Evolutionary conservation across 2,797 vertebrate genomes (phyloP).

Genomic region (Furcifer pardalis): DNA sequence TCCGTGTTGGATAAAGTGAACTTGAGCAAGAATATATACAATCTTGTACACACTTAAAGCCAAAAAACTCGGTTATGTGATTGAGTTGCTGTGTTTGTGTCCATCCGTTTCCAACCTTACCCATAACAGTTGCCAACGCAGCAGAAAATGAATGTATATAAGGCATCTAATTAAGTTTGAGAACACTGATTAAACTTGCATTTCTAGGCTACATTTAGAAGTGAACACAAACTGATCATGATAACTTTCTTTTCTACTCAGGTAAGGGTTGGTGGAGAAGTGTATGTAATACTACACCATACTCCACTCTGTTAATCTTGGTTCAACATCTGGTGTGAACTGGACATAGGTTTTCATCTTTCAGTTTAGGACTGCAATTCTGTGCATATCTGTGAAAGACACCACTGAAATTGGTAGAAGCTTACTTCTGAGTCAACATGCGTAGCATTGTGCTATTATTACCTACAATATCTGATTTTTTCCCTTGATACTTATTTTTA

Average conservation of each 20-base stretch:
- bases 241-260: not conserved
- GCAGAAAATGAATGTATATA: not conserved
- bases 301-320: not conserved
- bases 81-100: not conserved
- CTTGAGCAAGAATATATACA: not conserved
- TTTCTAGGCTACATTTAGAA: not conserved
- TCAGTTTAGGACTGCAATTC: not conserved
- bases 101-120: not conserved
- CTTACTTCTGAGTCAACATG: not conserved
- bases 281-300: not conserved
- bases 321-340: not conserved
- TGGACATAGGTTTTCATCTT: not conserved
- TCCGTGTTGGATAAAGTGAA: constrained; percentile 42
- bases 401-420: not conserved
- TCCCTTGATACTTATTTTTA: constrained; percentile 37
- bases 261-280: not conserved
- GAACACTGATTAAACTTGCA: not conserved
- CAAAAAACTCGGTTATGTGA: not conserved
- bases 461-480: constrained; percentile 37
- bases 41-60: not conserved
- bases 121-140: not conserved
- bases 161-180: not conserved
- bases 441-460: constrained; percentile 27
- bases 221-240: not conserved
- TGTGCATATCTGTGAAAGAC: not conserved